A percentile compares a stretch with the other conserved stretches of the same genome.
Evolutionary conservation across 2,113 vertebrate genomes (phyloP).

Genomic region (Sarotherodon lohbergeri): DNA sequence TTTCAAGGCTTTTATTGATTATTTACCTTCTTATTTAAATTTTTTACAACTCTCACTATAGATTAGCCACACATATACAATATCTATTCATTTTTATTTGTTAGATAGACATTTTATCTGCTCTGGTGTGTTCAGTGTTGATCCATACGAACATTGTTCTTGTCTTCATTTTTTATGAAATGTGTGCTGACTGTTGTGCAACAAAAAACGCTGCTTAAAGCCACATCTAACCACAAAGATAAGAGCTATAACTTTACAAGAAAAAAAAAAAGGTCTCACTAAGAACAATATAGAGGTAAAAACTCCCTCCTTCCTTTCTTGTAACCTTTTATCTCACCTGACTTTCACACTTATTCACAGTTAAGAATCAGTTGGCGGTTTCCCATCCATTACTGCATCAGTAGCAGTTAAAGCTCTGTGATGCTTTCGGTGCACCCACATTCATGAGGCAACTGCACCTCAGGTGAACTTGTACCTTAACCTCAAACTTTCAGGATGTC

Average conservation of each 20-base stretch:
- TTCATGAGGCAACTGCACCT: background rate
- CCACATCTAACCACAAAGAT: background rate
- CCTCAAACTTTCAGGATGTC: background rate
- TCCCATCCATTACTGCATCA: background rate
- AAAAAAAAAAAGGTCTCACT: background rate
- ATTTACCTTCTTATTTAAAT: background rate
- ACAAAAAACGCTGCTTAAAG: background rate
- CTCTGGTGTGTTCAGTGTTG: background rate
- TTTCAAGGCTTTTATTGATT: background rate
- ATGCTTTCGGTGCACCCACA: background rate
- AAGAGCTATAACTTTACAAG: background rate
- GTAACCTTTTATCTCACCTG: background rate
- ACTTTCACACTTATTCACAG: background rate
- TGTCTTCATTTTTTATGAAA: background rate
- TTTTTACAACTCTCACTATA: background rate
- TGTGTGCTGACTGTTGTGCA: background rate
- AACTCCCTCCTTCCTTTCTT: background rate
- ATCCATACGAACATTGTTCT: background rate
- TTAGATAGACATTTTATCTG: background rate
- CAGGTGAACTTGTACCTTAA: background rate
- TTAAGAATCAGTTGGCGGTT: background rate
- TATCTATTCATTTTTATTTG: background rate
- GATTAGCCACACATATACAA: background rate
- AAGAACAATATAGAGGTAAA: background rate
- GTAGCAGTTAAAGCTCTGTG: background rate